Percentiles rank a stretch among this genome's conserved stretches.
Evolutionary conservation across 1,140 invertebrate species (phyloP).

Genomic region (Drosophila repleta): DNA sequence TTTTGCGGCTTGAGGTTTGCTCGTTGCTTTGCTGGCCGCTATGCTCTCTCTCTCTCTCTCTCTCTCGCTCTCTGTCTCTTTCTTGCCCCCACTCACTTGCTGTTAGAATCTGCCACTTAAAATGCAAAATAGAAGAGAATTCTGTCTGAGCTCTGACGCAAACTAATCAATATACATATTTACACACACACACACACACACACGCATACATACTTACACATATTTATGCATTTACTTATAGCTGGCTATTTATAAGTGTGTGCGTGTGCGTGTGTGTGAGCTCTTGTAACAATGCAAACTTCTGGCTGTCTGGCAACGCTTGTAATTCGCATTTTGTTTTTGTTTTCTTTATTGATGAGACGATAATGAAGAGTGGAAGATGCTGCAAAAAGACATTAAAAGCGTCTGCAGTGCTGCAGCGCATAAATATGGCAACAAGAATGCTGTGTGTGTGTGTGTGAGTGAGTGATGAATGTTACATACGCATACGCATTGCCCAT

Average conservation of each 20-base stretch:
- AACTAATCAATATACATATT: slow-evolving; percentile 49
- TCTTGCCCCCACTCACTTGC: background rate
- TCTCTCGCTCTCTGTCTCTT: background rate
- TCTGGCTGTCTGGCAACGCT: slow-evolving; percentile 34
- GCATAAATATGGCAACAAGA: slow-evolving; percentile 72
- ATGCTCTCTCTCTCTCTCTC: background rate
- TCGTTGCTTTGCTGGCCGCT: slow-evolving; percentile 2
- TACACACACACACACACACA: background rate
- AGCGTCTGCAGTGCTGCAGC: slow-evolving; percentile 71
- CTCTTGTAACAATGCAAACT: slow-evolving; percentile 24
- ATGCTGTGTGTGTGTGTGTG: slow-evolving; percentile 25
- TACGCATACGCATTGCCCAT: slow-evolving; percentile 45
- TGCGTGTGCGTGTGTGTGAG: background rate
- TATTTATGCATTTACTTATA: background rate
- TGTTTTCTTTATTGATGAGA: slow-evolving; percentile 26
- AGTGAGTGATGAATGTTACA: slow-evolving; percentile 43
- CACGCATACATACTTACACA: background rate
- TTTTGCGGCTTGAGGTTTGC: slow-evolving; percentile 55
- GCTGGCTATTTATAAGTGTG: slow-evolving; percentile 1
- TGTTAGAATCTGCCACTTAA: slow-evolving; percentile 40
- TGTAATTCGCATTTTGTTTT: slow-evolving; percentile 21
- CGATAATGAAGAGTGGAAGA: slow-evolving; percentile 61
- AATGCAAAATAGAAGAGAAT: slow-evolving; percentile 42
- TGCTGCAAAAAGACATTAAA: slow-evolving; percentile 67
- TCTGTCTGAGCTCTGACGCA: slow-evolving; percentile 25